phyloP scores from a whole-genome alignment of 1,140 invertebrate genomes.

The Leptonema lineaticorne region DNA sequence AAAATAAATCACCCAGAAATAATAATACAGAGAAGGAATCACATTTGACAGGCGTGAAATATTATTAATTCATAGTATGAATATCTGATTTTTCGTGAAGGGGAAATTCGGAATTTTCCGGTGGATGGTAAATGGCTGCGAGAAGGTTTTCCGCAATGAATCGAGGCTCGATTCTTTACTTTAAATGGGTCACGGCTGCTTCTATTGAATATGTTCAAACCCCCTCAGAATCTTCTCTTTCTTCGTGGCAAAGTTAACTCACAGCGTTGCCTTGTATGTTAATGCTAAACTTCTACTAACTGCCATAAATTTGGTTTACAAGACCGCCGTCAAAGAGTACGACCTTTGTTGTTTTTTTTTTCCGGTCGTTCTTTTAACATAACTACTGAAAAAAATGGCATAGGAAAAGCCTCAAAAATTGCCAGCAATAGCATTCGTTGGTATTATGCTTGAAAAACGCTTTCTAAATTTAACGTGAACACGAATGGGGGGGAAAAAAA shows the following conservation, averaged over 20 bases:
- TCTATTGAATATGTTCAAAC: constrained; percentile 19
- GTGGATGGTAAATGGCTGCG: background rate
- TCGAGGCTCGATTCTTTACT: constrained; percentile 2
- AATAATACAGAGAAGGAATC: too few species aligned
- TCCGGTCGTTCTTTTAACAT: constrained; percentile 9
- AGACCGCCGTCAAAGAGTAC: constrained; percentile 16
- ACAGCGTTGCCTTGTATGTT: constrained; percentile 22
- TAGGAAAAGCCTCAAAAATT: constrained; percentile 8
- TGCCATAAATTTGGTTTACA: constrained; percentile 25
- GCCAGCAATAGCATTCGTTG: constrained; percentile 13
- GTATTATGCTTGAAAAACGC: constrained; percentile 1
- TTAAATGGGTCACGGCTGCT: constrained; percentile 23
- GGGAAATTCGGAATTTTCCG: background rate
- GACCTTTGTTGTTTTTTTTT: constrained; percentile 17
- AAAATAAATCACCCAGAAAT: too few species aligned
- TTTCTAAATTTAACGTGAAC: background rate
- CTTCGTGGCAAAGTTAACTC: constrained; percentile 25
- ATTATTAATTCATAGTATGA: too few species aligned
- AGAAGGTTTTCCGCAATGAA: background rate
- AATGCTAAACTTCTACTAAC: constrained; percentile 24
- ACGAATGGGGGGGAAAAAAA: too few species aligned
- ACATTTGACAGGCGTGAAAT: too few species aligned
- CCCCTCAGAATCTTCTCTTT: constrained; percentile 15
- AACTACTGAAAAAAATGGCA: too few species aligned
- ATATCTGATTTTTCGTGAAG: background rate